These are phyloP conservation scores for Eudasyphora cyanicolor DNA, from an alignment of 2,888 invertebrate genomes.

Conservation along the genomic window DNA sequence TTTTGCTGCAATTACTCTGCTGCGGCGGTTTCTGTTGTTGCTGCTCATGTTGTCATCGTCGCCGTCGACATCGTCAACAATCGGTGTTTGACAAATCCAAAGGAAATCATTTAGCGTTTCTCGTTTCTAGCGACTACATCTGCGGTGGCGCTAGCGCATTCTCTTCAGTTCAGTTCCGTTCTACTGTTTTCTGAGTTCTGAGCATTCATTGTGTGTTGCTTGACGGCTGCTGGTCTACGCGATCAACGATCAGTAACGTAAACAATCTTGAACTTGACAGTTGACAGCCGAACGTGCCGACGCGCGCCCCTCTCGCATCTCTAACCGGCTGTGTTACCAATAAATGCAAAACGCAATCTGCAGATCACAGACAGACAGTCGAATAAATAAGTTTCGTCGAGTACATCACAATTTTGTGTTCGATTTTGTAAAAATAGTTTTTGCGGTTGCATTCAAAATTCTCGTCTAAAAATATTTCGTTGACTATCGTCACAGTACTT, in stretches of 20 bases:
- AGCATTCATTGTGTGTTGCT: not conserved
- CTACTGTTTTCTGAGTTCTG: not conserved
- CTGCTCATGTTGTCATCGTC: too few relatives aligned
- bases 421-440: slow-evolving; percentile 12
- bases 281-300: slow-evolving; percentile 48
- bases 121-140: not conserved
- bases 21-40: too few relatives aligned
- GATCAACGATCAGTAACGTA: slow-evolving; percentile 60
- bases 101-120: not conserved
- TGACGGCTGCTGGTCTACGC: not conserved
- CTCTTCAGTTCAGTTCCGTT: not conserved
- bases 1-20: not conserved
- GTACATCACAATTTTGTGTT: not conserved
- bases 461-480: not conserved
- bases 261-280: slow-evolving; percentile 66
- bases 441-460: slow-evolving; percentile 5
- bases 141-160: not conserved
- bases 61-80: too few relatives aligned
- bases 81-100: not conserved
- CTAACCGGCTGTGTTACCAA: slow-evolving; percentile 34
- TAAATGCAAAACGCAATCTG: too few relatives aligned
- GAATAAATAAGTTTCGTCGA: slow-evolving; percentile 4
- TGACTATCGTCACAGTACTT: not conserved
- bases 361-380: not conserved
- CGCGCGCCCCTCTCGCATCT: slow-evolving; percentile 41